Conservation (phyloP, 2,113 vertebrate species). For the Procapra przewalskii region DNA sequence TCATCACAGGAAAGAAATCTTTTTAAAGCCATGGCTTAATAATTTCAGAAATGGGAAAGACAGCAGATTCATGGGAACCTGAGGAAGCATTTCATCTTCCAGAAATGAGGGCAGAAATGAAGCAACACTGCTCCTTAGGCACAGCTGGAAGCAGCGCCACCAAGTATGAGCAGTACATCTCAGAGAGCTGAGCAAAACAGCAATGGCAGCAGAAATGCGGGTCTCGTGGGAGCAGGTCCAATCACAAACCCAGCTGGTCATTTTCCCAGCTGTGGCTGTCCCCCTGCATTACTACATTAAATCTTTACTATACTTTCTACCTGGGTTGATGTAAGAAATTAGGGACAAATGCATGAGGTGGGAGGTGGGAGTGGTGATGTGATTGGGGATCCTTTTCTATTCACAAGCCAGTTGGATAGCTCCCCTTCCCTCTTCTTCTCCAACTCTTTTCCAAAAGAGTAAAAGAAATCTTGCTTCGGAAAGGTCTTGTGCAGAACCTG, state of each 20-base stretch:
- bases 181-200: background rate
- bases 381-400: background rate
- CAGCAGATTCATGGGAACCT: background rate
- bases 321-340: background rate
- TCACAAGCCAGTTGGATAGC: background rate
- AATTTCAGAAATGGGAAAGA: background rate
- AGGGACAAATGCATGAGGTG: background rate
- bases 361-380: accelerated
- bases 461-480: background rate
- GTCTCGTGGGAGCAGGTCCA: background rate
- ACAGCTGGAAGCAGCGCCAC: background rate
- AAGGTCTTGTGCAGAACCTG: background rate
- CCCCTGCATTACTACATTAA: background rate
- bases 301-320: background rate
- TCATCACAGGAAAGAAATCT: background rate
- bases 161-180: background rate
- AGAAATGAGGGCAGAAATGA: background rate
- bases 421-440: background rate
- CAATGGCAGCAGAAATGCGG: background rate
- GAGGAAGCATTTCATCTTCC: background rate
- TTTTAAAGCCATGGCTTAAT: background rate
- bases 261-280: background rate
- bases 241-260: background rate
- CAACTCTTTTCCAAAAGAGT: background rate
- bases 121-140: background rate